These are phyloP conservation scores for Corydoras maculifer DNA, from an alignment of 2,113 vertebrate genomes.

Conservation along the genomic window DNA sequence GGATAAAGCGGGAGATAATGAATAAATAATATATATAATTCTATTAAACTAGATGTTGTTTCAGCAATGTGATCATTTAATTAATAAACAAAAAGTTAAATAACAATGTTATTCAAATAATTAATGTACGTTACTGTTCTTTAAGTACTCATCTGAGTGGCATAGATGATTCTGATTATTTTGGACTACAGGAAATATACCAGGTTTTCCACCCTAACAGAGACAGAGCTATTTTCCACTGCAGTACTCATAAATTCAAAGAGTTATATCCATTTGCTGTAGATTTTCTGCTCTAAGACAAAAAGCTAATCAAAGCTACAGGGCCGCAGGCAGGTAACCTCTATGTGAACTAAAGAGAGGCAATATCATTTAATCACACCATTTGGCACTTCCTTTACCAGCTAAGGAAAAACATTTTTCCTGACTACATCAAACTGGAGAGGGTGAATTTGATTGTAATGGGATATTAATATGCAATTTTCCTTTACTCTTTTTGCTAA, in stretches of 20 bases:
- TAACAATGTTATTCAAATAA: too few relatives aligned
- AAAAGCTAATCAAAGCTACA: constrained; percentile 76
- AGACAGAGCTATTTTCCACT: constrained; percentile 60
- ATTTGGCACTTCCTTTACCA: constrained; percentile 55
- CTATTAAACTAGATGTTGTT: too few relatives aligned
- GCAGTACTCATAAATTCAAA: constrained; percentile 53
- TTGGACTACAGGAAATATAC: constrained; percentile 52
- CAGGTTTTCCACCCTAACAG: constrained; percentile 45
- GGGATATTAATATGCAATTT: constrained; percentile 53
- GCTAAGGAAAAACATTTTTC: constrained; percentile 60
- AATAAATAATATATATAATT: too few relatives aligned
- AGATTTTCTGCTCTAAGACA: constrained; percentile 69
- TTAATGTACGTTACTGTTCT: constrained; percentile 21
- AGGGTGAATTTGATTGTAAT: constrained; percentile 64
- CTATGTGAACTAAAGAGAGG: constrained; percentile 73
- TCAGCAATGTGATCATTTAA: too few relatives aligned
- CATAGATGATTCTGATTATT: constrained; percentile 47
- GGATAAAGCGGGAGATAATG: too few relatives aligned
- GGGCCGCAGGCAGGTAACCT: constrained; percentile 75
- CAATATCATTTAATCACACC: constrained; percentile 77
- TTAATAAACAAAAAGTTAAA: too few relatives aligned
- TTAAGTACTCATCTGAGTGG: constrained; percentile 32
- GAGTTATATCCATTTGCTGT: constrained; percentile 59
- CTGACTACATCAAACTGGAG: constrained; percentile 54
- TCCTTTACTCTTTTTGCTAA: constrained; percentile 25